Conservation (phyloP, 1,140 invertebrate species). For the Dreissena rostriformis region DNA sequence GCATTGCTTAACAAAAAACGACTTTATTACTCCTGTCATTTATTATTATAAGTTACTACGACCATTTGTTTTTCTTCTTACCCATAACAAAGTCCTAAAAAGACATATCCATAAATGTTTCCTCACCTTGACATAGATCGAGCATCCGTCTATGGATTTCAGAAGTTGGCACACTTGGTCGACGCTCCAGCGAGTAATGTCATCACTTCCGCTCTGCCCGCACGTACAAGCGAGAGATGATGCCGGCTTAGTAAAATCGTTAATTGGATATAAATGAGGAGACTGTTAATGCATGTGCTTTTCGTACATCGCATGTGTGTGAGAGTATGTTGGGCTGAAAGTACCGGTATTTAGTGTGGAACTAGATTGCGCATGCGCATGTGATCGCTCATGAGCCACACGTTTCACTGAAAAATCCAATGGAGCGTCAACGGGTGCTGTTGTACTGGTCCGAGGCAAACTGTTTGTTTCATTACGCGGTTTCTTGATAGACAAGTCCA, state of each 20-base stretch:
- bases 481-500: slow-evolving; percentile 43
- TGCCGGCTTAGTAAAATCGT: too few species aligned
- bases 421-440: slow-evolving; percentile 19
- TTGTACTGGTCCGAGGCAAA: too few species aligned
- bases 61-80: too few species aligned
- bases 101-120: too few species aligned
- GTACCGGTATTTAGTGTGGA: neutral
- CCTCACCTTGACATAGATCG: slow-evolving; percentile 47
- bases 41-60: too few species aligned
- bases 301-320: neutral
- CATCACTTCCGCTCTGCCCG: neutral
- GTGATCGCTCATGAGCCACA: neutral
- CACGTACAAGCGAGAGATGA: slow-evolving; percentile 23
- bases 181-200: slow-evolving; percentile 42
- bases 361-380: neutral
- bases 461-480: neutral
- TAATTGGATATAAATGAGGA: neutral
- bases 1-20: too few species aligned
- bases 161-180: slow-evolving; percentile 47
- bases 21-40: too few species aligned
- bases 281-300: slow-evolving; percentile 5
- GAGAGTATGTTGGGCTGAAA: neutral
- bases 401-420: slow-evolving; percentile 49
- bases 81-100: too few species aligned
- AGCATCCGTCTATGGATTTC: slow-evolving; percentile 38